Percentiles rank a stretch among this genome's conserved stretches.
Conservation (phyloP, 2,888 invertebrate genomes). For the Microctonus brassicae region DNA sequence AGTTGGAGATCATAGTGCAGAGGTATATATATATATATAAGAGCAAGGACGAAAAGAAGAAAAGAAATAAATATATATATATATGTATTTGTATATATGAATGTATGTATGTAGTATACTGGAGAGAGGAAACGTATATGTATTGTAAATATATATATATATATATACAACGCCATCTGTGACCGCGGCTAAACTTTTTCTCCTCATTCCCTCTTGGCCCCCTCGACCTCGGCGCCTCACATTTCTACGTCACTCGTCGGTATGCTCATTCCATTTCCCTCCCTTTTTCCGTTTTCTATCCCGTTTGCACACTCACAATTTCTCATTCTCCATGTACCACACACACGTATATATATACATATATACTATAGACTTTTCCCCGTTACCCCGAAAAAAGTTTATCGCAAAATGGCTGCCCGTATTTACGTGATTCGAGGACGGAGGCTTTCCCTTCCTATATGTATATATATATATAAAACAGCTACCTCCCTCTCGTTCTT, state of each 20-base stretch:
- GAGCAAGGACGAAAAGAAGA: neutral
- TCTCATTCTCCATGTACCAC: conserved; percentile 28
- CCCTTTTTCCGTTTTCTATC: conserved; percentile 23
- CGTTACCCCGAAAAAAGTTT: conserved; percentile 59
- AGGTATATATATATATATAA: neutral
- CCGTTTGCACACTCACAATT: conserved; percentile 7
- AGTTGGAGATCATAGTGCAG: neutral
- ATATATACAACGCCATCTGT: conserved; percentile 49
- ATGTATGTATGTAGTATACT: neutral
- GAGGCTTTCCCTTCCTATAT: conserved; percentile 52
- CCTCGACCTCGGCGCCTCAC: conserved; percentile 28
- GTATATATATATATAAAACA: no score
- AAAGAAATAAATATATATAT: neutral
- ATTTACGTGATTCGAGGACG: conserved; percentile 68
- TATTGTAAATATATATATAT: neutral
- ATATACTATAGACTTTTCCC: conserved; percentile 40
- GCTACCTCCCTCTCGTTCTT: no score
- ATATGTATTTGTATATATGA: neutral
- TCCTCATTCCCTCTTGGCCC: conserved; percentile 14
- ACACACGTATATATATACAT: no score
- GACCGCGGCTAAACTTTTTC: conserved; percentile 64
- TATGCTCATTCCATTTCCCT: conserved; percentile 29
- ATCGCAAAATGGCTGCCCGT: conserved; percentile 69
- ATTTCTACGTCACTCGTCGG: conserved; percentile 32
- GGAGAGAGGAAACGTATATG: neutral